phyloP scores from a whole-genome alignment of 2,797 vertebrate species.

The Acanthiza pusilla region DNA sequence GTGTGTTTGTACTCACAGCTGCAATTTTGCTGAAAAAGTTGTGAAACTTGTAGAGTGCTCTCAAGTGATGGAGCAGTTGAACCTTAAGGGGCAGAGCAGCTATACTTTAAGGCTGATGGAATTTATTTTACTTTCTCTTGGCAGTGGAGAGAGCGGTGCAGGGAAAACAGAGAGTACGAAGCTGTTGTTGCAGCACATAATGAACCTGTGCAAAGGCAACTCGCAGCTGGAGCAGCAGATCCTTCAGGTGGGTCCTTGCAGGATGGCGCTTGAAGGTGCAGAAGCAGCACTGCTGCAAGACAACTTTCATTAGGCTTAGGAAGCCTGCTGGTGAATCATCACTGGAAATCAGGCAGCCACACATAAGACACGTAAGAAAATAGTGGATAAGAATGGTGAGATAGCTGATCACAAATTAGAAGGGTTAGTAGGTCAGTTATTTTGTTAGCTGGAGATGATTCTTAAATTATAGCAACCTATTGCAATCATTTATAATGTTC shows the following conservation, averaged over 20 bases:
- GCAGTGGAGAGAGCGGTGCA: slow-evolving; percentile 79
- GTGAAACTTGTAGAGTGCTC: not conserved
- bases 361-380: not conserved
- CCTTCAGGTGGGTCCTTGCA: slow-evolving; percentile 69
- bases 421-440: not conserved
- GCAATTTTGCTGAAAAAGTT: not conserved
- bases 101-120: not conserved
- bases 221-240: slow-evolving; percentile 77
- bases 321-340: not conserved
- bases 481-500: not conserved
- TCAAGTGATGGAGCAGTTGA: not conserved
- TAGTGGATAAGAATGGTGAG: not conserved
- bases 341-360: not conserved
- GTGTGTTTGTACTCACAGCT: not conserved
- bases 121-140: slow-evolving; percentile 14
- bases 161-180: slow-evolving; percentile 81
- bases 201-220: slow-evolving; percentile 76
- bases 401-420: not conserved
- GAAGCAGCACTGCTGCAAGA: not conserved
- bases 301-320: not conserved
- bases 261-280: not conserved
- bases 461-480: not conserved
- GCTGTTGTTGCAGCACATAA: slow-evolving; percentile 74
- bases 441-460: not conserved
- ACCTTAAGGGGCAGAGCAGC: not conserved